These are phyloP conservation scores for Chloebia gouldiae DNA, from an alignment of 2,113 vertebrate genomes.

Conservation along the genomic window DNA sequence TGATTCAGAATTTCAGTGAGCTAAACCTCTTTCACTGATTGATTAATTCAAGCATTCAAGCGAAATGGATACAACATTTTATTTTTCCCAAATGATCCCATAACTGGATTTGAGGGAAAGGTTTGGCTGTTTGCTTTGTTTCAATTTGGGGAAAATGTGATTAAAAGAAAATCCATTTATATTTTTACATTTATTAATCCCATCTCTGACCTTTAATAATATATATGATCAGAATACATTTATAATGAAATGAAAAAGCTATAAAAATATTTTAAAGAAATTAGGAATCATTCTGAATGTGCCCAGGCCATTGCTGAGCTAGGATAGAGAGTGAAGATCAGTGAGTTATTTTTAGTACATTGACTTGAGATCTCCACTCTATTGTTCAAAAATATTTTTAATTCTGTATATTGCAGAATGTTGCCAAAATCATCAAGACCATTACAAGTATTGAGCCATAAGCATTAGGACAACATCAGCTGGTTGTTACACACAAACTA, in stretches of 20 bases:
- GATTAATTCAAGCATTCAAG: neutral
- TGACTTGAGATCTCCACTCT: neutral
- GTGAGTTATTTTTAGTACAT: neutral
- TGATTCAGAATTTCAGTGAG: neutral
- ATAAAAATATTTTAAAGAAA: neutral
- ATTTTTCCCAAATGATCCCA: neutral
- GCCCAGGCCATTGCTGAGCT: neutral
- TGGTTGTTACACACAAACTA: neutral
- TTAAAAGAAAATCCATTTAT: neutral
- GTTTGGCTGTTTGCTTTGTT: neutral
- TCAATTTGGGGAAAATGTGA: neutral
- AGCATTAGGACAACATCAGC: neutral
- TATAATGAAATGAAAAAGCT: neutral
- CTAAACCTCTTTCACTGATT: neutral
- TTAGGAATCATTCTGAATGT: neutral
- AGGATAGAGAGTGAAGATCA: neutral
- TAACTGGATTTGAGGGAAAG: neutral
- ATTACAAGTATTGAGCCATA: neutral
- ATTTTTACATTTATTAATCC: neutral
- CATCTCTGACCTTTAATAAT: neutral
- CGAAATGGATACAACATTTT: neutral
- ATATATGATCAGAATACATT: neutral
- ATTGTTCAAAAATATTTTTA: neutral
- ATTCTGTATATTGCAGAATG: neutral
- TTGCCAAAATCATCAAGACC: accelerated